Conservation (phyloP, 2,888 invertebrate species). For the Myopa testacea region DNA sequence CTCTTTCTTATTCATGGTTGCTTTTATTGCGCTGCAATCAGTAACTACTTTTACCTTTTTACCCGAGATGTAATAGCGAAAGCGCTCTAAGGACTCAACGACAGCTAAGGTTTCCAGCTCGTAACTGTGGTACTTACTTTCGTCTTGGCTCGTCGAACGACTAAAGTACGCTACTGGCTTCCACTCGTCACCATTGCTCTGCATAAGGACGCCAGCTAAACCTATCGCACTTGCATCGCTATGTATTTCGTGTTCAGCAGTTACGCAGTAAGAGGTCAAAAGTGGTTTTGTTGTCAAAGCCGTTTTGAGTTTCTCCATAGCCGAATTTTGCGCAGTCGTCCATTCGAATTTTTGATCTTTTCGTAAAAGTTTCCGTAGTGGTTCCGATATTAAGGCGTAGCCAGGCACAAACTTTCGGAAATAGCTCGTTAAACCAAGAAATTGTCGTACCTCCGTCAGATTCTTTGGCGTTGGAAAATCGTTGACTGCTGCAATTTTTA, state of each 20-base stretch:
- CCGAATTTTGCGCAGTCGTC: conserved; percentile 2
- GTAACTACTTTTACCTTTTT: conserved; percentile 37
- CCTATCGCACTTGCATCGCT: conserved; percentile 37
- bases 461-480: conserved; percentile 29
- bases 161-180: conserved; percentile 46
- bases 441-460: conserved; percentile 25
- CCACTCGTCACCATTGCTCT: conserved; percentile 24
- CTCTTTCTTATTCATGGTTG: conserved; percentile 39
- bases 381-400: conserved; percentile 7
- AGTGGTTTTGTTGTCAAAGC: conserved; percentile 14
- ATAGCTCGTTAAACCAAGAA: conserved; percentile 25
- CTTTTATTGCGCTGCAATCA: conserved; percentile 40
- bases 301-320: conserved; percentile 29
- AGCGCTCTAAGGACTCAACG: conserved; percentile 42
- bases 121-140: conserved; percentile 41
- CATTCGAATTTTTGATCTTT: conserved; percentile 18
- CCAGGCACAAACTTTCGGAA: conserved; percentile 7
- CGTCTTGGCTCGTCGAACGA: conserved; percentile 39
- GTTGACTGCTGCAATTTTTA: conserved; percentile 22
- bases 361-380: conserved; percentile 11
- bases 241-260: conserved; percentile 27
- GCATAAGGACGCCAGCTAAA: conserved; percentile 36
- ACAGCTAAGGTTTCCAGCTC: conserved; percentile 45
- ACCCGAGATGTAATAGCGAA: conserved; percentile 48
- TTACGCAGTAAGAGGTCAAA: conserved; percentile 23